Conservation (phyloP, 2,888 invertebrate species). For the Polymixis lichenea region DNA sequence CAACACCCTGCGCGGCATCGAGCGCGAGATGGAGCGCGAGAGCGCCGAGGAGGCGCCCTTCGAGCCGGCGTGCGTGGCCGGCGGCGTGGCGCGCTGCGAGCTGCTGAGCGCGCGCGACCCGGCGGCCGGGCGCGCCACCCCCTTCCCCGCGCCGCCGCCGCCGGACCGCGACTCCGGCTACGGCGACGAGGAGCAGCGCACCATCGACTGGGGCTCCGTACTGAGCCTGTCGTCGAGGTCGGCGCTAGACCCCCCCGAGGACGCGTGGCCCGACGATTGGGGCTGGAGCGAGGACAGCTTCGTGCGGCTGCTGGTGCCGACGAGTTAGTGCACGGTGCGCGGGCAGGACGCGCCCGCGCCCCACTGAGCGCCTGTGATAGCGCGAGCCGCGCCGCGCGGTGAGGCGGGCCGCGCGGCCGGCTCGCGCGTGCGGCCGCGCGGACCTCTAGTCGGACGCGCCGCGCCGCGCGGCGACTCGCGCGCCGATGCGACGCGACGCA, state of each 20-base stretch:
- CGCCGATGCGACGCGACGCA: slow-evolving; percentile 76
- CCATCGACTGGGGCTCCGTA: slow-evolving; percentile 98
- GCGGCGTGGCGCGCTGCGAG: slow-evolving; percentile 91
- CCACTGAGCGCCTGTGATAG: slow-evolving; percentile 88
- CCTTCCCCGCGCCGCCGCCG: slow-evolving; percentile 91
- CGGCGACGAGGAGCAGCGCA: slow-evolving; percentile 94
- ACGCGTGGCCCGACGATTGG: slow-evolving; percentile 93
- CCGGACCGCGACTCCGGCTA: slow-evolving; percentile 94
- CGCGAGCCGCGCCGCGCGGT: slow-evolving; percentile 77
- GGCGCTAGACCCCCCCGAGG: slow-evolving; percentile 95
- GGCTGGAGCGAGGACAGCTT: slow-evolving; percentile 93
- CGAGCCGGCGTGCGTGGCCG: slow-evolving; percentile 85
- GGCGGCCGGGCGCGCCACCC: slow-evolving; percentile 92
- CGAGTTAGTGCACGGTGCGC: slow-evolving; percentile 91
- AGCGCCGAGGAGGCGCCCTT: slow-evolving; percentile 90
- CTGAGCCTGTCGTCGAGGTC: slow-evolving; percentile 96
- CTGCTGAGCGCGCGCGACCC: slow-evolving; percentile 88
- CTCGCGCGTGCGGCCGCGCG: slow-evolving; percentile 68
- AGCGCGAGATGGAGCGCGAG: slow-evolving; percentile 96
- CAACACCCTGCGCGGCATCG: slow-evolving; percentile 97
- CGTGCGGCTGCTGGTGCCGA: slow-evolving; percentile 93
- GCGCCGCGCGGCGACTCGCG: slow-evolving; percentile 75
- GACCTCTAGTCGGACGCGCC: slow-evolving; percentile 68
- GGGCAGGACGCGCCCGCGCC: slow-evolving; percentile 88
- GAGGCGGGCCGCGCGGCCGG: slow-evolving; percentile 77